Percentiles rank a stretch among this genome's conserved stretches.
Conservation (phyloP, 2,113 vertebrate genomes). For the Lophochroa leadbeateri region DNA sequence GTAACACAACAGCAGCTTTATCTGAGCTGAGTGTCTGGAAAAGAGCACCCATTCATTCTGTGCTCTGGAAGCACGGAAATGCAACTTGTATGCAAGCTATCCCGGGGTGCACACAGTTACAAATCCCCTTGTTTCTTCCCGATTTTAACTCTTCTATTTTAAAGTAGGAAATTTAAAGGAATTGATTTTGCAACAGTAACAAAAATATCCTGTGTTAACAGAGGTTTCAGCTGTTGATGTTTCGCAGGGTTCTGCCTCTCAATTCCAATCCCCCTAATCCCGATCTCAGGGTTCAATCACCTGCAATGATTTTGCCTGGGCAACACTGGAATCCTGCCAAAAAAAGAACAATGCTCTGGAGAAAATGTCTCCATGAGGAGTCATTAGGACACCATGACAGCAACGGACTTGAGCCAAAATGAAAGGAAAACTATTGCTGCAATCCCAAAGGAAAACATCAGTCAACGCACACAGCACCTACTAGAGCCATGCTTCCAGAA, state of each 20-base stretch:
- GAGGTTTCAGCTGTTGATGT: background rate
- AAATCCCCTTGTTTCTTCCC: background rate
- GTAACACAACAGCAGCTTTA: background rate
- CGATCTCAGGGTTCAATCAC: background rate
- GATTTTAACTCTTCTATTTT: background rate
- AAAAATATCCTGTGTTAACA: background rate
- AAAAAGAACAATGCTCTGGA: background rate
- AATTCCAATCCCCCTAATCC: background rate
- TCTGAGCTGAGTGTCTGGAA: background rate
- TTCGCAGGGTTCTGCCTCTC: background rate
- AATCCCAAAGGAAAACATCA: background rate
- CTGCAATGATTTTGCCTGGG: background rate
- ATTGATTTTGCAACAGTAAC: background rate
- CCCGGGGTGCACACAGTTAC: rapidly evolving
- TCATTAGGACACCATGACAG: constrained; percentile 21
- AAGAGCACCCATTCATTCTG: background rate
- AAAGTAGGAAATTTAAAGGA: background rate
- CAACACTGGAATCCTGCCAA: background rate
- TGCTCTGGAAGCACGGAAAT: background rate
- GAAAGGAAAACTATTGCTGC: constrained; percentile 18
- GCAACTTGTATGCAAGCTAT: background rate
- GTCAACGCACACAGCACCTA: background rate
- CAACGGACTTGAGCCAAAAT: constrained; percentile 9
- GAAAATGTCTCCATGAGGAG: constrained; percentile 28
- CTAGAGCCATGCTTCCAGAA: background rate